A percentile compares a stretch with the other conserved stretches of the same genome.
phyloP scores from a whole-genome alignment of 2,797 vertebrate species.

The Mus minutoides region DNA sequence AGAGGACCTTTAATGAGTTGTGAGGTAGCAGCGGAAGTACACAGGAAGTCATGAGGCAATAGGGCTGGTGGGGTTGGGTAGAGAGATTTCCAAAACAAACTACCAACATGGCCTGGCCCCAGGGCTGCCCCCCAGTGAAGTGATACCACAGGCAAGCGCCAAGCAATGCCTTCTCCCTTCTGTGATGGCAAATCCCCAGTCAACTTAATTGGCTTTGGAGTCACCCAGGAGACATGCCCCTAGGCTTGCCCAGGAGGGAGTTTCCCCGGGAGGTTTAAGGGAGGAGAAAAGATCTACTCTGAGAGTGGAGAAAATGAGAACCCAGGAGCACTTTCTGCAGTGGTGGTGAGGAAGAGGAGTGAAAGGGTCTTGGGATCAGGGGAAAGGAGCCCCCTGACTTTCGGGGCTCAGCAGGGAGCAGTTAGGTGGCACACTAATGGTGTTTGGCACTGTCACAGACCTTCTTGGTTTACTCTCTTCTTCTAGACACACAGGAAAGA shows the following conservation, averaged over 20 bases:
- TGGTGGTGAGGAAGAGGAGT: too few species aligned
- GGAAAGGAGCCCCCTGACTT: not conserved
- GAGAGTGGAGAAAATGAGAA: not conserved
- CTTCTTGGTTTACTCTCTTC: not conserved
- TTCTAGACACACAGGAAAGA: not conserved
- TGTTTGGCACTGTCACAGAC: too few species aligned
- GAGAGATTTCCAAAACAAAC: not conserved
- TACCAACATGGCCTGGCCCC: not conserved
- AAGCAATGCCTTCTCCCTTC: not conserved
- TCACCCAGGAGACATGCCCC: not conserved
- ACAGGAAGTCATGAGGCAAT: not conserved
- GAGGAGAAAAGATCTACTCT: not conserved
- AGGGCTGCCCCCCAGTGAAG: not conserved
- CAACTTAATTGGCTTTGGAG: not conserved
- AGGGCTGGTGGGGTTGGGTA: fast-evolving
- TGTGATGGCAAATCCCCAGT: not conserved
- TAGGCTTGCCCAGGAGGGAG: not conserved
- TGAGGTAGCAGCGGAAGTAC: not conserved
- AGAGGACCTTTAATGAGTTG: not conserved
- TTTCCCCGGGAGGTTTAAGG: not conserved
- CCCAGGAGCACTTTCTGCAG: not conserved
- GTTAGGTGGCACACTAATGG: not conserved
- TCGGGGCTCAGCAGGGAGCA: not conserved
- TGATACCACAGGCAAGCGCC: not conserved
- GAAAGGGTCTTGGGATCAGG: not conserved